Base-by-base conservation (phyloP, 2,113 vertebrate genomes). In the Gasterosteus nipponicus region DNA sequence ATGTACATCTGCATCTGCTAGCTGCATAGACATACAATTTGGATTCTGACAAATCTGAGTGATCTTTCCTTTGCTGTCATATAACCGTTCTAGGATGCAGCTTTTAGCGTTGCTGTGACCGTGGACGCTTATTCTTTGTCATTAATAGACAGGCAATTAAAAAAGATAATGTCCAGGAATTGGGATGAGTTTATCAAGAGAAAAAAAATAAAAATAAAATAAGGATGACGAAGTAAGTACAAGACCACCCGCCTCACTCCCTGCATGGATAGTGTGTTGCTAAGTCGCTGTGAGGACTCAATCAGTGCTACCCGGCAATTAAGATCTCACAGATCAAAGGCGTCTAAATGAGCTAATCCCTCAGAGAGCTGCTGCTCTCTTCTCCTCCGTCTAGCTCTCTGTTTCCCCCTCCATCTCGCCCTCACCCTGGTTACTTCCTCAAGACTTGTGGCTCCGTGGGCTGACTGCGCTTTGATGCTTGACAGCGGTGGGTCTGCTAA, bases 281-380 rank as follows among this genome's bases (percentile, higher is more conserved):
- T 75, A 70, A 87, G 73, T 77, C 64, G 77, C 76, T 69, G 70
- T 80, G 78, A 86, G 77, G 82, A 87, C 80, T 91, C 81, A 71
- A 87, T 90, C 82, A 87, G 75, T 54, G 69, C 81, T 80, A 66
- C 74, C 73, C 81, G 38, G 89, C 85, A 91, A 91, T 91, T 91
- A 91, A 91, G 81, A 91, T 89, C 73, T 88, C 71, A 64, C 81
- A 86, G 91, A 91, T 92, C 90, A 93, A 91, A 93, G 90, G 66
- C 35, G 70, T 26, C 79, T 86, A 89, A 90, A 90, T 82, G 86
- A 89, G 80, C 77, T 89, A 87, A 92, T 91, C 89, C 22, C 89
- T 86, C 81, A 67, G 80, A 89, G 86, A 87, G 42, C 75, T 14
- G 12, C 74, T 65, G 68, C 66, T 73, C 81, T 77, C 75, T 63